Conservation (phyloP, 2,797 vertebrate species). For the Karalla daura region DNA sequence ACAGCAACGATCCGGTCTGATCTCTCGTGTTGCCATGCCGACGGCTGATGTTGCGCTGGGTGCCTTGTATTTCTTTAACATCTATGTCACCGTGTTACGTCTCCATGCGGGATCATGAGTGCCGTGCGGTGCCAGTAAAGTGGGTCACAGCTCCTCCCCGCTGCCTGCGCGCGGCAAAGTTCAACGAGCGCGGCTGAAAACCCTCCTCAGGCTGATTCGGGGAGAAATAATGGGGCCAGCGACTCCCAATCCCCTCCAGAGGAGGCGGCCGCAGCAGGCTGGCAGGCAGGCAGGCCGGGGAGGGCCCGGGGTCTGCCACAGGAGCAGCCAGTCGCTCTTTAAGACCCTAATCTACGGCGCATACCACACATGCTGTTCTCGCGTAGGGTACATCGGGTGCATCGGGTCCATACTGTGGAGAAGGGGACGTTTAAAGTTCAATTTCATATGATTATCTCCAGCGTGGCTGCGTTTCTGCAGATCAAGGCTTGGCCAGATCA, state of each 20-base stretch:
- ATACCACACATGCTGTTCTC: constrained; percentile 31
- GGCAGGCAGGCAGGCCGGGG: constrained; percentile 53
- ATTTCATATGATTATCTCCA: constrained; percentile 27
- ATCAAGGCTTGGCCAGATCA: constrained; percentile 5
- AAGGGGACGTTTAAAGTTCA: background rate
- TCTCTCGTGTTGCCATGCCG: too few species aligned
- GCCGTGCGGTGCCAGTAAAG: constrained; percentile 42
- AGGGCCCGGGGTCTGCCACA: constrained; percentile 41
- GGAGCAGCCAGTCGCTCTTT: constrained; percentile 24
- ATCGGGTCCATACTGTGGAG: background rate
- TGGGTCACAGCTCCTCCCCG: constrained; percentile 69
- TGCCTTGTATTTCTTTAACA: constrained; percentile 34
- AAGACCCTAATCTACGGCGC: constrained; percentile 41
- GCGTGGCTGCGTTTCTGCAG: background rate
- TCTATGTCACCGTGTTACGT: constrained; percentile 69
- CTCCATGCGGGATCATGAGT: constrained; percentile 36
- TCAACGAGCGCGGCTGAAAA: constrained; percentile 63
- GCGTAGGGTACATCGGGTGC: background rate
- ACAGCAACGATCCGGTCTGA: too few species aligned
- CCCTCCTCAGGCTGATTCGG: constrained; percentile 77
- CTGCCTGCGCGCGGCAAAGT: constrained; percentile 32
- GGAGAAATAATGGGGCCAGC: constrained; percentile 79
- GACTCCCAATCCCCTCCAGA: constrained; percentile 67
- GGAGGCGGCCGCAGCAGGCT: constrained; percentile 43
- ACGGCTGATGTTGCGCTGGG: background rate